Evolutionary conservation across 1,140 invertebrate species (phyloP), one percentile per base, ranked within the genome.

Genomic region (Diploscapter pachys): DNA sequence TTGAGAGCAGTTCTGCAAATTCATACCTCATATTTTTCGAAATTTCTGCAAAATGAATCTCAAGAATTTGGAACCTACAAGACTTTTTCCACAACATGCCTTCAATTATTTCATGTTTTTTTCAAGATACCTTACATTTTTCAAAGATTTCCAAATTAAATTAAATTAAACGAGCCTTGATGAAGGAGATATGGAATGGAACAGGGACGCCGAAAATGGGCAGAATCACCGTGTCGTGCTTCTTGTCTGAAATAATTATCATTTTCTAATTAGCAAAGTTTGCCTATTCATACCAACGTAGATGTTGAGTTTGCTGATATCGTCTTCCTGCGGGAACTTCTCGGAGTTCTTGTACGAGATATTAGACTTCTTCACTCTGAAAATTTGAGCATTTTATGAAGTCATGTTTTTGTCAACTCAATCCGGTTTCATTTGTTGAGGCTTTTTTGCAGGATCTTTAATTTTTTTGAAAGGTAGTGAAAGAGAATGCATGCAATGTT

Each of bases 101-200:
- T 11, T 11, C 11, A 59, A 59, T 59, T 59, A 11, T 59, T 11
- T 11, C 13, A 59, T 59, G 57, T 11, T 59, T 59, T 59, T 31
- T 1, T 31, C 31, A 31, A 31, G 1, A 31, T 31, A 31, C n/a
- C n/a, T n/a, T n/a, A n/a, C n/a, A n/a, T 59, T 13, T 59, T 13
- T 11, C 13, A 59, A 59, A 59, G 11, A 59, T 59, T 59, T 59
- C 57, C 51, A 62, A 48, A 6, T 69, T 63, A 69, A 48, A 56
- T 54, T 9, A 13, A 48, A 11, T 11, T 71, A 67, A 71, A 5
- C 56, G 51, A 11, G 59, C 71, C 81, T 99, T 99, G 65, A 99
- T 95, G 3, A 94, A 98, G 0, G 95, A 95, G 86, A 99, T 99
- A 85, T 99, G 96, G 86, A 97, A 99, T 72, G 96, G 96, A 77